These are phyloP conservation scores for Lepas anatifera DNA, from an alignment of 2,888 invertebrate species.

Conservation along the genomic window DNA sequence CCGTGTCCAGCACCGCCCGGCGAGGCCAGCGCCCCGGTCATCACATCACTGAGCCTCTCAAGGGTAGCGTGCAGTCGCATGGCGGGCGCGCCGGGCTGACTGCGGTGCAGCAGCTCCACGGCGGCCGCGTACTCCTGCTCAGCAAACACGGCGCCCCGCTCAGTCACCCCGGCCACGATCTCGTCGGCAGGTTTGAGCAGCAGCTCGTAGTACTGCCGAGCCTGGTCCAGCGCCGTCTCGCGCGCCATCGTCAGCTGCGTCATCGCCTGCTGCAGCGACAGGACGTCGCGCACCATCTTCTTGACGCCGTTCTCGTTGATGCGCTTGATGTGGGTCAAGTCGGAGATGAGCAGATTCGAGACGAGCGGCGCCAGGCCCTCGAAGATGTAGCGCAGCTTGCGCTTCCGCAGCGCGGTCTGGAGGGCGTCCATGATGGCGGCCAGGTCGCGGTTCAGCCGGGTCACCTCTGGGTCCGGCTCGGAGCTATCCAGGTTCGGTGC, in stretches of 20 bases:
- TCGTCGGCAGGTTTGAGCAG: slow-evolving; percentile 35
- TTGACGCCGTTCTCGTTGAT: slow-evolving; percentile 72
- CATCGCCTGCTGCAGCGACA: slow-evolving; percentile 71
- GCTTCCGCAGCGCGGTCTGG: slow-evolving; percentile 56
- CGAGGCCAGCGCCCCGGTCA: slow-evolving; percentile 70
- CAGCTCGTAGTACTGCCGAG: slow-evolving; percentile 75
- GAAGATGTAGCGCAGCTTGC: slow-evolving; percentile 72
- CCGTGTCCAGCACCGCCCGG: slow-evolving; percentile 57
- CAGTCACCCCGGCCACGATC: slow-evolving; percentile 23
- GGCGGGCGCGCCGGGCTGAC: slow-evolving; percentile 19
- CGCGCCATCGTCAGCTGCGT: slow-evolving; percentile 68
- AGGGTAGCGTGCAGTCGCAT: slow-evolving; percentile 37
- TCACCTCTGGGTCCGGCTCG: slow-evolving; percentile 60
- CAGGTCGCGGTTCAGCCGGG: slow-evolving; percentile 64
- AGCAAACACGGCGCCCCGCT: slow-evolving; percentile 24
- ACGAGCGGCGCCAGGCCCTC: slow-evolving; percentile 70
- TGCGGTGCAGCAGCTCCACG: slow-evolving; percentile 23
- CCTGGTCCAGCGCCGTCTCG: slow-evolving; percentile 75
- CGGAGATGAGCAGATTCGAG: slow-evolving; percentile 64
- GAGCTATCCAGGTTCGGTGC: slow-evolving; percentile 53
- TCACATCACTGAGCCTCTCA: slow-evolving; percentile 67
- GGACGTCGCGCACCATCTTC: slow-evolving; percentile 71
- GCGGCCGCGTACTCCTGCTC: slow-evolving; percentile 25
- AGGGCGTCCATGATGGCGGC: slow-evolving; percentile 64
- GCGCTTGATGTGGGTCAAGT: slow-evolving; percentile 60